phyloP scores from a whole-genome alignment of 2,888 invertebrate species.

The Andrena fulva region DNA sequence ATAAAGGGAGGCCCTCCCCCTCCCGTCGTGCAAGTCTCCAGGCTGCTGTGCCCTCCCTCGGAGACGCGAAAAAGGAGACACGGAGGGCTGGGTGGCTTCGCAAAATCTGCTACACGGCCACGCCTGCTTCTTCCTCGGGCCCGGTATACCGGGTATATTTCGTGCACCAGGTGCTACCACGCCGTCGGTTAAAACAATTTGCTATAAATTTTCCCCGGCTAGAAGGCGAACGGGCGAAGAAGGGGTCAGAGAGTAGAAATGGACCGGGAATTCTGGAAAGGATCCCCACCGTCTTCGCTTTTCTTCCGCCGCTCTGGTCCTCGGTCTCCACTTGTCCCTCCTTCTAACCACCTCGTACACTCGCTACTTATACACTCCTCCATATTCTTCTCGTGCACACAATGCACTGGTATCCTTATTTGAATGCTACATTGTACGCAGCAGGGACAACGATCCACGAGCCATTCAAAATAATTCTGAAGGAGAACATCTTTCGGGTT shows the following conservation, averaged over 20 bases:
- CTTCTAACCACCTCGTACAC: not conserved
- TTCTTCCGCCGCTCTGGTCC: not conserved
- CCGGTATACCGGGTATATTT: constrained; percentile 72
- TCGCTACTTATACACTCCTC: not conserved
- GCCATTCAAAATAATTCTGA: constrained; percentile 40
- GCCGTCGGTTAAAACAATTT: constrained; percentile 82
- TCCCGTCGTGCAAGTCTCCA: not conserved
- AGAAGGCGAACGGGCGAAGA: constrained; percentile 45
- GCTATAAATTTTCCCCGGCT: constrained; percentile 78
- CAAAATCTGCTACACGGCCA: constrained; percentile 59
- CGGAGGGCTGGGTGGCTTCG: constrained; percentile 23
- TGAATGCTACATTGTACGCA: not conserved
- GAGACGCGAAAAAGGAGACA: constrained; percentile 38
- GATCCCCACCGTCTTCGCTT: constrained; percentile 38
- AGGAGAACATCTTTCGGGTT: constrained; percentile 45
- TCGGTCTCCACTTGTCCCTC: not conserved
- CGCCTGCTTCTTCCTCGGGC: constrained; percentile 46
- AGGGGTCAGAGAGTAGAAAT: constrained; percentile 46
- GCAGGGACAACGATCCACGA: constrained; percentile 8
- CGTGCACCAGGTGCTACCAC: constrained; percentile 80
- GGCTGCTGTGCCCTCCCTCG: not conserved
- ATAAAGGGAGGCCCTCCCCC: constrained; percentile 47
- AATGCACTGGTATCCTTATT: not conserved
- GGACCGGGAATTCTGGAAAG: constrained; percentile 57
- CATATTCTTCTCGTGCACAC: not conserved